Evolutionary conservation across 2,113 vertebrate species (phyloP).

Genomic region (Ornithorhynchus anatinus): DNA sequence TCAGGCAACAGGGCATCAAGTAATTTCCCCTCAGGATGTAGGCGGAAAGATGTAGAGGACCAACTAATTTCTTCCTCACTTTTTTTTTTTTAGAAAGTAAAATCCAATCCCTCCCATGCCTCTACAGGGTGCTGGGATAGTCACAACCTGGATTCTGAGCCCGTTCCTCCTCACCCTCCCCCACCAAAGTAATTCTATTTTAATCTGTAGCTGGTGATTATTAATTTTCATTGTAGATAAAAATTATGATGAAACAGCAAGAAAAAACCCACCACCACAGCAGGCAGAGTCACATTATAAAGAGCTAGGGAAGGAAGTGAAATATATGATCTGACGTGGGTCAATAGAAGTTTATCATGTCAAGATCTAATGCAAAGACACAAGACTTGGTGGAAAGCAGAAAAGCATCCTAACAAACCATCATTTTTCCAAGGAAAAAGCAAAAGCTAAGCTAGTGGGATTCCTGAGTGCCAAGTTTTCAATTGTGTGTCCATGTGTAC

Average conservation of each 20-base stretch:
- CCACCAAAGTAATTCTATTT: too few relatives aligned
- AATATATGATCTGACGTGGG: neutral
- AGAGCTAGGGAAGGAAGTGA: neutral
- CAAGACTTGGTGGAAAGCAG: neutral
- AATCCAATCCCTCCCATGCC: too few relatives aligned
- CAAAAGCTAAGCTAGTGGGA: neutral
- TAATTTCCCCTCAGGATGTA: too few relatives aligned
- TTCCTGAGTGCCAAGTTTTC: too few relatives aligned
- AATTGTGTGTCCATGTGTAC: too few relatives aligned
- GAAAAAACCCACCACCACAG: neutral
- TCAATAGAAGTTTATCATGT: neutral
- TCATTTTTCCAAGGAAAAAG: neutral
- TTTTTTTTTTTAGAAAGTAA: too few relatives aligned
- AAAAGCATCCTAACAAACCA: neutral
- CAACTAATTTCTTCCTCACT: too few relatives aligned
- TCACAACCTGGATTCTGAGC: too few relatives aligned
- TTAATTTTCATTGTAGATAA: neutral
- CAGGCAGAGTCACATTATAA: neutral
- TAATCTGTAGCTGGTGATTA: too few relatives aligned
- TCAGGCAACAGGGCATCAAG: too few relatives aligned
- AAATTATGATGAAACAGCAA: neutral
- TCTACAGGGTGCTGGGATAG: too few relatives aligned
- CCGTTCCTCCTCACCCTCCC: rapidly evolving
- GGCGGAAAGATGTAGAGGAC: too few relatives aligned
- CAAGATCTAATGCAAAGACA: conserved; percentile 9